Base-by-base conservation (phyloP, 2,113 vertebrate species). In the Beaufortia kweichowensis region DNA sequence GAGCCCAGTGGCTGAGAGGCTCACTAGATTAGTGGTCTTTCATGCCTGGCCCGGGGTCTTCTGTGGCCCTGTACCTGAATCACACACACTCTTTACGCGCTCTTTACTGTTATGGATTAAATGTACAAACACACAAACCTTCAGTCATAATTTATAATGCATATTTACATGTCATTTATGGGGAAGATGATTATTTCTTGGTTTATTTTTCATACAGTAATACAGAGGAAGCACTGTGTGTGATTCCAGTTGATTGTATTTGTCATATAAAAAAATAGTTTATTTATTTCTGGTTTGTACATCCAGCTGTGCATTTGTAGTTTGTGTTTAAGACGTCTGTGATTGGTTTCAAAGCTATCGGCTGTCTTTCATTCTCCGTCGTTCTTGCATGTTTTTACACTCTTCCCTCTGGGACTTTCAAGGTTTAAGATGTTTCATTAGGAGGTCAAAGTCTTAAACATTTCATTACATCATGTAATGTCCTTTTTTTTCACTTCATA, bases 21-120 rank as follows among this genome's bases (percentile, higher is more conserved):
- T 70, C 53, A 68, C 76, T 79, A 80, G 76, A 84, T 86, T 81
- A 84, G 63, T 79, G 77, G 74, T 70, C 82, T 77, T 81, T 84
- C 68, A 80, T 77, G 50, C 72, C 53, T 57, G 68, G 78, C 39
- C 23, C 31, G 33, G 63, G 55, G 57, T 53, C 48, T 26, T 41
- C 72, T 75, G n/a, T 39, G 28, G 63, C 75, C 28, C 23, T 50
- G 35, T 59, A 76, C 75, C 39, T 26, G 24, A 50, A 29, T n/a
- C 19, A 35, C 26, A 33, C 46, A 23, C 17, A 26, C 65, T 15
- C 23, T 46, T 46, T 61, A 31, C 46, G 17, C n/a, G 24, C 9
- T 60, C 4, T 46, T 60, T 21, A 19, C 56, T 73, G 19, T 15
- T 61, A 31, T 28, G 23, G 8, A 57, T 14, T 57, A 26, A 57